Conservation (phyloP, 2,797 vertebrate species). For the Trematomus bernacchii region DNA sequence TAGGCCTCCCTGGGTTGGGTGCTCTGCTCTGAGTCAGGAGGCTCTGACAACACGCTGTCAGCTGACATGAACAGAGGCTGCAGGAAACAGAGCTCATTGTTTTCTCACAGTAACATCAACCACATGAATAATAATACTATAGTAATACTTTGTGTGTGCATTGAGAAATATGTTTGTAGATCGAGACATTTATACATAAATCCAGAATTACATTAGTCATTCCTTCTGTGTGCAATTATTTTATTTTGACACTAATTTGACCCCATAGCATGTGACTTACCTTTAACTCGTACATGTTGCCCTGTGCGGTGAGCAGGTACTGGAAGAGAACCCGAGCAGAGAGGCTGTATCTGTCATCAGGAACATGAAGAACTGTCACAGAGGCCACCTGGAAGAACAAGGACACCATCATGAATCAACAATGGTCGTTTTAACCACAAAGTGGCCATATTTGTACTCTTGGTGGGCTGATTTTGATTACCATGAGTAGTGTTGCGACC, state of each 20-base stretch:
- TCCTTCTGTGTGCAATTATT: no score
- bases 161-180: no score
- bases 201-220: no score
- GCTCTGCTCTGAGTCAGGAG: conserved; percentile 24
- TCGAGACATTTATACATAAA: no score
- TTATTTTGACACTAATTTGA: neutral
- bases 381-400: conserved; percentile 86
- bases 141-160: no score
- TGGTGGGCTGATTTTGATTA: no score
- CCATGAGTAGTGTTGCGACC: no score
- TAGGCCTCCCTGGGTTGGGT: neutral
- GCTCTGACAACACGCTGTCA: conserved; percentile 61
- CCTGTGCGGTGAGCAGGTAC: conserved; percentile 92
- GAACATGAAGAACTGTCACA: conserved; percentile 92
- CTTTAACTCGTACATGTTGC: conserved; percentile 94
- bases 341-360: conserved; percentile 91
- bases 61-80: conserved; percentile 98
- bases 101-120: conserved; percentile 1
- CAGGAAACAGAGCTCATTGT: conserved; percentile 43
- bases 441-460: no score
- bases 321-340: conserved; percentile 92
- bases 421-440: no score
- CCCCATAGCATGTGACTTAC: conserved; percentile 71
- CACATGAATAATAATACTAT: no score
- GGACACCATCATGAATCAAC: neutral